A percentile compares a stretch with the other conserved stretches of the same genome.
Conservation (phyloP, 1,140 invertebrate genomes). For the Papilio helenus region DNA sequence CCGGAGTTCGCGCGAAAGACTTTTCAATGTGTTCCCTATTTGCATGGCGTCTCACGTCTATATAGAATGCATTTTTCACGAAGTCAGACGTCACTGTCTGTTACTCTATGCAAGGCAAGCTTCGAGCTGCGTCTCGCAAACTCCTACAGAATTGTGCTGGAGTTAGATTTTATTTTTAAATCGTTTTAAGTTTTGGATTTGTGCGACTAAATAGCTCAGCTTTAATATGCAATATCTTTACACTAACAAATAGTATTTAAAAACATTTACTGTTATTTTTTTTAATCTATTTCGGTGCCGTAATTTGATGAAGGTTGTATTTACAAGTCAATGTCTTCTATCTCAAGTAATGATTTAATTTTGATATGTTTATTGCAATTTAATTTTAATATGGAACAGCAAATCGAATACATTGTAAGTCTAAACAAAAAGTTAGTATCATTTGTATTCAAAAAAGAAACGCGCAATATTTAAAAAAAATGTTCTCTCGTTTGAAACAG, state of each 20-base stretch:
- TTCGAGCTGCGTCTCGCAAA: not conserved
- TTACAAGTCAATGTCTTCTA: no score
- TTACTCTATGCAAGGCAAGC: slow-evolving; percentile 46
- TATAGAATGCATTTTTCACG: slow-evolving; percentile 72
- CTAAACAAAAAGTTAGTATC: not conserved
- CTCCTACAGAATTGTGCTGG: not conserved
- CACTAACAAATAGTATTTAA: no score
- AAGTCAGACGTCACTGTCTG: slow-evolving; percentile 63
- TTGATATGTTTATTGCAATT: no score
- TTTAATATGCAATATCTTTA: not conserved
- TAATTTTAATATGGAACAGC: no score
- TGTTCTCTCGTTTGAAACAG: not conserved
- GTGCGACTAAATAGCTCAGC: not conserved
- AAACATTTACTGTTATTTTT: no score
- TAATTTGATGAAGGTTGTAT: no score
- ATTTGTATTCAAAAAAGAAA: slow-evolving; percentile 11
- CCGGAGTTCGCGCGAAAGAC: slow-evolving; percentile 59
- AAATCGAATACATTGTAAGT: no score
- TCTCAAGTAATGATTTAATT: no score
- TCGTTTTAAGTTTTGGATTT: slow-evolving; percentile 1
- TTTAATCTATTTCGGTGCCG: no score
- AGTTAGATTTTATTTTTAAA: slow-evolving; percentile 25
- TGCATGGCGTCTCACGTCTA: slow-evolving; percentile 52
- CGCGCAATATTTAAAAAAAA: not conserved
- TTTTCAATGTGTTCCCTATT: slow-evolving; percentile 64